phyloP scores from a whole-genome alignment of 2,888 invertebrate species.

The Diaphora mendica region DNA sequence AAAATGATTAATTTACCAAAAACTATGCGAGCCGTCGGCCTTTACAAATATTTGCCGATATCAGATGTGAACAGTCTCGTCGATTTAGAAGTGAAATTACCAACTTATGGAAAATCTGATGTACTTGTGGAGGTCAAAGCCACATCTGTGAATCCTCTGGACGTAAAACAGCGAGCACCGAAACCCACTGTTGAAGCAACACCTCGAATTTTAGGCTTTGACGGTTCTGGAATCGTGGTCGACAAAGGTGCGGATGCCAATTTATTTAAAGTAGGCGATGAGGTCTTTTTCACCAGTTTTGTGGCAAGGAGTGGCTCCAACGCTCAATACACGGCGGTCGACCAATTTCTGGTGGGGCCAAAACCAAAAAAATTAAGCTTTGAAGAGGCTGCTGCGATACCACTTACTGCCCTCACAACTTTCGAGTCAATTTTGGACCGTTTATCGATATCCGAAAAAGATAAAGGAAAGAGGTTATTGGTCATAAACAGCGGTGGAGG shows the following conservation, averaged over 20 bases:
- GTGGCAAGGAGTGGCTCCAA: slow-evolving; percentile 71
- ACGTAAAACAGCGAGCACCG: slow-evolving; percentile 74
- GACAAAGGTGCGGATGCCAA: slow-evolving; percentile 66
- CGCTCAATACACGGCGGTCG: slow-evolving; percentile 73
- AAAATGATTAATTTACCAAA: slow-evolving; percentile 63
- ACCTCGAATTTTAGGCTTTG: slow-evolving; percentile 76
- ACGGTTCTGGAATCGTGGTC: slow-evolving; percentile 75
- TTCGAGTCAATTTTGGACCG: slow-evolving; percentile 75
- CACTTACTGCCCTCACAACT: slow-evolving; percentile 74
- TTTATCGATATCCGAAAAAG: slow-evolving; percentile 69
- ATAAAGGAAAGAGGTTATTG: slow-evolving; percentile 72
- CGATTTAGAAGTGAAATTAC: slow-evolving; percentile 71
- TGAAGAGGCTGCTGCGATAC: slow-evolving; percentile 81
- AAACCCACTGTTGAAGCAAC: slow-evolving; percentile 65
- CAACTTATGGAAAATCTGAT: slow-evolving; percentile 62
- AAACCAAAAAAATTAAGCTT: slow-evolving; percentile 76
- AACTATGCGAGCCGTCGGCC: slow-evolving; percentile 78
- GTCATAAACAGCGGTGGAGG: slow-evolving; percentile 80
- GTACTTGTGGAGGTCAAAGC: slow-evolving; percentile 78
- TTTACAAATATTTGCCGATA: slow-evolving; percentile 79
- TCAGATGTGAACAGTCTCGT: slow-evolving; percentile 69
- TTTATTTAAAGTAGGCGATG: slow-evolving; percentile 71
- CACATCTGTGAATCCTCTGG: slow-evolving; percentile 75
- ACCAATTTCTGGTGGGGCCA: slow-evolving; percentile 68
- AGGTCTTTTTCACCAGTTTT: slow-evolving; percentile 77